Evolutionary conservation across 2,113 vertebrate species (phyloP).

Genomic region (Hemicordylus capensis): DNA sequence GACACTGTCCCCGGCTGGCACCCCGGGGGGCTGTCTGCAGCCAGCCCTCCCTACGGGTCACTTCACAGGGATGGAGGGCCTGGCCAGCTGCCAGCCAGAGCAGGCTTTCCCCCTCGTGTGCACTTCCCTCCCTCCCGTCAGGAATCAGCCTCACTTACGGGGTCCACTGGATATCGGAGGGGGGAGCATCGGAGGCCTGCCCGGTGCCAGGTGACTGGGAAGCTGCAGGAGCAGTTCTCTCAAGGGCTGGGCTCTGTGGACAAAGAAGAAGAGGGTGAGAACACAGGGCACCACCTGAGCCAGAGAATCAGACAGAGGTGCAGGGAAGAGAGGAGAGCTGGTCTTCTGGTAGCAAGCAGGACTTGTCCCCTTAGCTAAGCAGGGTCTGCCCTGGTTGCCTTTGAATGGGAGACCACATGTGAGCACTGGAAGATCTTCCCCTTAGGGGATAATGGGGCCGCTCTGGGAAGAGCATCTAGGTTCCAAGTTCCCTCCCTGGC

Average conservation of each 20-base stretch:
- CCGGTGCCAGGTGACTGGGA: neutral
- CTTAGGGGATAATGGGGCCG: no score
- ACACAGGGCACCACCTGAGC: accelerated
- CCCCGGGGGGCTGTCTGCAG: neutral
- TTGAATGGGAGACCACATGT: no score
- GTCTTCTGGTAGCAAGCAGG: no score
- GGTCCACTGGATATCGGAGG: constrained; percentile 52
- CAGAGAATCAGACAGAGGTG: no score
- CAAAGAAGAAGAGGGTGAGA: neutral
- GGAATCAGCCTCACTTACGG: constrained; percentile 40
- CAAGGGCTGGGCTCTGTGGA: neutral
- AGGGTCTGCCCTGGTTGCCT: no score
- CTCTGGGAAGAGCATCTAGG: no score
- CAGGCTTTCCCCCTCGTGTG: neutral
- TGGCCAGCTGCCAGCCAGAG: neutral
- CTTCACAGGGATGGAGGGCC: neutral
- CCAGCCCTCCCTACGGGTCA: constrained; percentile 2
- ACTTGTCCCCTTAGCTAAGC: no score
- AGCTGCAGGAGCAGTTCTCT: neutral
- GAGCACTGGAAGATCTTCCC: no score
- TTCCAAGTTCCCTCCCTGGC: no score
- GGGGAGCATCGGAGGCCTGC: neutral
- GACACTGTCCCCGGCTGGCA: constrained; percentile 4
- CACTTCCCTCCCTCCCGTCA: neutral
- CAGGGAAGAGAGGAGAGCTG: neutral